These are phyloP conservation scores for Ophonus ardosiacus DNA, from an alignment of 2,888 invertebrate genomes.

Conservation along the genomic window DNA sequence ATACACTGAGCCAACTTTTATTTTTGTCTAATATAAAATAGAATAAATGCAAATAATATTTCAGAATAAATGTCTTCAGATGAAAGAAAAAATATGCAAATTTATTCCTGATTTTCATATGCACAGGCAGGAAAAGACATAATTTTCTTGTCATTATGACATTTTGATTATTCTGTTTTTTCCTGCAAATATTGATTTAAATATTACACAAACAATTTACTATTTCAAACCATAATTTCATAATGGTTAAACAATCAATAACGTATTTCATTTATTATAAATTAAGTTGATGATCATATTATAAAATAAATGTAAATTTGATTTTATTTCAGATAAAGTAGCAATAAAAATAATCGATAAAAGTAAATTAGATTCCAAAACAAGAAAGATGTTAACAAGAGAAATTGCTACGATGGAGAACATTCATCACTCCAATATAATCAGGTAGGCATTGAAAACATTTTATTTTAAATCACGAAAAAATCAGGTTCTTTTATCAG, in stretches of 20 bases:
- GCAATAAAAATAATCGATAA: conserved; percentile 87
- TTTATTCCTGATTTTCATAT: background rate
- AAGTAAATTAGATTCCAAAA: conserved; percentile 83
- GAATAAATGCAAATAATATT: background rate
- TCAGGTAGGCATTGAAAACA: conserved; percentile 75
- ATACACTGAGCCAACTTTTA: background rate
- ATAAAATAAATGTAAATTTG: conserved; percentile 1
- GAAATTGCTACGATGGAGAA: conserved; percentile 85
- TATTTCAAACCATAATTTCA: background rate
- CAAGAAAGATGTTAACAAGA: conserved; percentile 82
- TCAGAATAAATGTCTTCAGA: background rate
- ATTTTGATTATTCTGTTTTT: background rate
- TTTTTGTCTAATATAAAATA: background rate
- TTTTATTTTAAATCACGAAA: conserved; percentile 19
- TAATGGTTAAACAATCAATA: conserved; percentile 5
- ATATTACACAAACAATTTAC: background rate
- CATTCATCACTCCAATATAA: conserved; percentile 85
- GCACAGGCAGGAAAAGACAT: background rate
- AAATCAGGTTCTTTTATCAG: background rate
- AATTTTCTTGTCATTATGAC: background rate
- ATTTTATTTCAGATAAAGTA: conserved; percentile 80
- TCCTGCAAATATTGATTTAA: background rate
- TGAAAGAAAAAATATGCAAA: conserved; percentile 10
- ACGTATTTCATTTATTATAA: background rate
- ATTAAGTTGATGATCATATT: conserved; percentile 1